Evolutionary conservation across 2,113 vertebrate genomes (phyloP).

Genomic region (Calonectris borealis): DNA sequence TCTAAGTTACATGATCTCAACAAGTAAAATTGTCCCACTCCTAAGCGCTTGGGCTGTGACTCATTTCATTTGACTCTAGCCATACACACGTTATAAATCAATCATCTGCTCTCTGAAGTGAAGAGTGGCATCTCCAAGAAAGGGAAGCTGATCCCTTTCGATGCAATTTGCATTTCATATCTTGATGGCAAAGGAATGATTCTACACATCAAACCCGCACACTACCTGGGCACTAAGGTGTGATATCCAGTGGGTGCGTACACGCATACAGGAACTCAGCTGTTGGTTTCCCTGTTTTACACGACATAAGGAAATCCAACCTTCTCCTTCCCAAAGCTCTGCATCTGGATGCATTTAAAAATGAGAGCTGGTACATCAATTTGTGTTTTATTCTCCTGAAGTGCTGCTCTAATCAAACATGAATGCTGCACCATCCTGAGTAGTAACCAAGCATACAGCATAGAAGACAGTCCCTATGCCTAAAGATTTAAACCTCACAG

Average conservation of each 20-base stretch:
- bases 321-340: not conserved
- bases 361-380: not conserved
- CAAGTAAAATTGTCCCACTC: not conserved
- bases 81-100: accelerated
- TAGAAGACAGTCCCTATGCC: not conserved
- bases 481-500: not conserved
- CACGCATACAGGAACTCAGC: not conserved
- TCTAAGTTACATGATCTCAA: not conserved
- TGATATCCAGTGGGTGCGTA: not conserved
- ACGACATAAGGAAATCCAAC: not conserved
- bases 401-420: not conserved
- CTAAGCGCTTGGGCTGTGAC: not conserved
- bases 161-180: not conserved
- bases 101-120: not conserved
- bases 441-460: not conserved
- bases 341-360: not conserved
- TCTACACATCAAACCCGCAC: not conserved
- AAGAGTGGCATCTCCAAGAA: not conserved
- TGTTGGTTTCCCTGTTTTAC: not conserved
- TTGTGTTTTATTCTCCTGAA: not conserved
- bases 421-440: not conserved
- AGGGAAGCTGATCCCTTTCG: not conserved
- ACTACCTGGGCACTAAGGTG: not conserved
- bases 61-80: not conserved
- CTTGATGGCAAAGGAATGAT: not conserved